Base-by-base conservation (phyloP, 2,797 vertebrate genomes). In the Cephalopachus bancanus region DNA sequence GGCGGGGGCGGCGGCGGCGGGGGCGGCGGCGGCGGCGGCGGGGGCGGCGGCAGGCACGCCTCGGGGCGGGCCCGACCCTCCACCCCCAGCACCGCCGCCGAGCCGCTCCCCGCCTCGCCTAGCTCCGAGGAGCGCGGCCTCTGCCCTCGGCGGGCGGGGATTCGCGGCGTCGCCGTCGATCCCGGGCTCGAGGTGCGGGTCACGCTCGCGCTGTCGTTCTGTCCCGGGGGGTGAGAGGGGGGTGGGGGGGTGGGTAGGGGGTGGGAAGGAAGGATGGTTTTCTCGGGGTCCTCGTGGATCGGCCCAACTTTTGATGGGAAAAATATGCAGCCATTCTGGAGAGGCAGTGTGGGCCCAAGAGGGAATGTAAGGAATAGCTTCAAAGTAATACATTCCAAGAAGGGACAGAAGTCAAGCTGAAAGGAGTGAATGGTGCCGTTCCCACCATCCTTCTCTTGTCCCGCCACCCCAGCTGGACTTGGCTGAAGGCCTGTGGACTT, bases 101-200 rank as follows among this genome's bases (percentile, higher is more conserved):
- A 95, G 24, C 17, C n/a, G 10, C 4, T 17, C 64, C 10, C 67
- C 91, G n/a, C n/a, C n/a, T n/a, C n/a, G n/a, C n/a, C n/a, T n/a
- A 1, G 49, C 57, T 20, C 59, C 80, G 95, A 83, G 60, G 95
- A 93, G 57, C 92, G 87, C 60, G 55, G 95, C 92, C 96, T 89
- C 97, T 92, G 87, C 74, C 94, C 19, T 95, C 80, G 93, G 91
- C 94, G 89, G 53, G 1, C 1, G 74, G 15, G 74, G 19, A 4
- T 53, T 11, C 30, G 1, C 19, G 16, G 1, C 19, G 30, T 30
- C 0, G 5, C 75, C 11, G 97, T 86, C 67, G 97, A 98, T 62
- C 98, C 98, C 84, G 97, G 98, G n/a, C 98, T 99, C 28, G 99
- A 99, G 98, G 99, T 99, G 97, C 99, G 99, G 95, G 99, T 99